phyloP scores from a whole-genome alignment of 2,888 invertebrate genomes.

The Arrhopalites spinosus region DNA sequence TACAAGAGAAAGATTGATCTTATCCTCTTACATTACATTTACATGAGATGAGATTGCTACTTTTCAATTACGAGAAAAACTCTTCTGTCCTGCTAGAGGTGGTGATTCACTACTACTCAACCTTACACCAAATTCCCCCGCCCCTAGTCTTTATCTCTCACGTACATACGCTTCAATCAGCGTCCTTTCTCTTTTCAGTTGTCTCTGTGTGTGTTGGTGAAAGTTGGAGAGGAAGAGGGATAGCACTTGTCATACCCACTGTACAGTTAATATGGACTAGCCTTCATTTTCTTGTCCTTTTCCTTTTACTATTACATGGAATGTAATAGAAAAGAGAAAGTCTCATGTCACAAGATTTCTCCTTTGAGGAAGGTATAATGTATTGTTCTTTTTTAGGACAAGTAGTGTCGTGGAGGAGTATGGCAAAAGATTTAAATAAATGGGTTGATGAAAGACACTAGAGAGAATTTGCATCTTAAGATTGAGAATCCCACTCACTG shows the following conservation, averaged over 20 bases:
- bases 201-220: too few relatives aligned
- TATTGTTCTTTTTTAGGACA: too few relatives aligned
- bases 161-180: background rate
- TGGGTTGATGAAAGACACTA: background rate
- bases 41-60: background rate
- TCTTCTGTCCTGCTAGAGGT: too few relatives aligned
- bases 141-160: background rate
- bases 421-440: constrained; percentile 2
- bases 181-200: too few relatives aligned
- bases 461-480: background rate
- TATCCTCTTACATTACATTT: too few relatives aligned
- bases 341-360: background rate
- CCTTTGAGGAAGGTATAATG: background rate
- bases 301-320: background rate
- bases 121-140: background rate
- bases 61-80: constrained; percentile 3
- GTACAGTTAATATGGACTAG: background rate
- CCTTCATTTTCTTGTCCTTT: background rate
- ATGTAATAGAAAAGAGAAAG: too few relatives aligned
- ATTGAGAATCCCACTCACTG: background rate
- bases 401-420: too few relatives aligned
- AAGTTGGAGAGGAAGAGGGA: too few relatives aligned
- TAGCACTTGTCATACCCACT: background rate
- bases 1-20: background rate
- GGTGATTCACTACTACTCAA: constrained; percentile 2